Conservation (phyloP, 2,888 invertebrate species). For the Choreutis nemorana region DNA sequence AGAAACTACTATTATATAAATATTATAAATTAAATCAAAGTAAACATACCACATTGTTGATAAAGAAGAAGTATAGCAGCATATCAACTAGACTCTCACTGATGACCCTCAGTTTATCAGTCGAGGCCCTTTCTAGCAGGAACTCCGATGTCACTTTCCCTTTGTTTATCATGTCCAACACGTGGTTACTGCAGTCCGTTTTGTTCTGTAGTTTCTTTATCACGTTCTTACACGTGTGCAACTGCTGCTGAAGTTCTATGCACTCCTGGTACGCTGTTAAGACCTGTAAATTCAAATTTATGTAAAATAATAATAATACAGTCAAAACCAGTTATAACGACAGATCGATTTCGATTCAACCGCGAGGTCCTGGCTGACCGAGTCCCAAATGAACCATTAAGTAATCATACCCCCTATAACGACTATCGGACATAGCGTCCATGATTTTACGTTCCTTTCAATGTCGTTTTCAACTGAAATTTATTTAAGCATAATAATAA, state of each 20-base stretch:
- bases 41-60: slow-evolving; percentile 40
- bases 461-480: no score
- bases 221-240: slow-evolving; percentile 83
- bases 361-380: no score
- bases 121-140: slow-evolving; percentile 70
- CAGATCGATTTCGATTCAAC: no score
- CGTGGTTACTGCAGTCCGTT: slow-evolving; percentile 35
- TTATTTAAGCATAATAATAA: no score
- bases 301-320: no score
- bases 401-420: no score
- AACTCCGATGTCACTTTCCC: slow-evolving; percentile 40
- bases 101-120: slow-evolving; percentile 84
- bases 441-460: no score
- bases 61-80: slow-evolving; percentile 74
- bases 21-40: neutral
- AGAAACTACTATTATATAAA: no score
- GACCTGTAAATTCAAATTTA: slow-evolving; percentile 21
- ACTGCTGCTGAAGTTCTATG: slow-evolving; percentile 86
- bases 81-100: slow-evolving; percentile 85
- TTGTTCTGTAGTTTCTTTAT: slow-evolving; percentile 76
- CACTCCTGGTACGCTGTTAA: slow-evolving; percentile 73
- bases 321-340: no score
- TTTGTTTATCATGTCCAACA: slow-evolving; percentile 32
- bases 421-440: no score
- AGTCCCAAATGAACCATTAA: no score